phyloP scores from a whole-genome alignment of 1,140 invertebrate genomes.

The Neotoxoptera formosana region DNA sequence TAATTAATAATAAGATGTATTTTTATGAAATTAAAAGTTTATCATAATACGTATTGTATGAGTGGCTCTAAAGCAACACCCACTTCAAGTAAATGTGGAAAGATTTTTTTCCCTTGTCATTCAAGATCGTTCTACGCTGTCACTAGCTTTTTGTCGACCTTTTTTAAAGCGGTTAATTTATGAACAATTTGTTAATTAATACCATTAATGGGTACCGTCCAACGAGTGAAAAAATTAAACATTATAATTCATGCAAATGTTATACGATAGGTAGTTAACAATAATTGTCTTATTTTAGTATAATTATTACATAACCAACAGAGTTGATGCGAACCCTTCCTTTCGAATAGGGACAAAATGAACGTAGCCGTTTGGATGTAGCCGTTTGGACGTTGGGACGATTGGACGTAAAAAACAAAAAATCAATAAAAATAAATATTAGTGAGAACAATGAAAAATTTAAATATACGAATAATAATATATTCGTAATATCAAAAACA shows the following conservation, averaged over 20 bases:
- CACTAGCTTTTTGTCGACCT: neutral
- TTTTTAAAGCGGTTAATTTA: neutral
- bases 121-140: neutral
- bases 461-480: too few species aligned
- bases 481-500: too few species aligned
- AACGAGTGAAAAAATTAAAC: neutral
- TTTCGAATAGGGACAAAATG: too few species aligned
- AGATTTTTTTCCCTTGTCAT: constrained; percentile 26
- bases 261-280: neutral
- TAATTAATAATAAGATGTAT: neutral
- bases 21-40: constrained; percentile 30
- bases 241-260: neutral
- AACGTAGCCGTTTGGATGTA: too few species aligned
- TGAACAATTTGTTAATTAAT: constrained; percentile 13
- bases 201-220: neutral
- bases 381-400: too few species aligned
- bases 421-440: too few species aligned
- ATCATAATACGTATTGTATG: neutral
- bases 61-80: neutral
- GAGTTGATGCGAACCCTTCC: neutral
- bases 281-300: constrained; percentile 20
- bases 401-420: too few species aligned
- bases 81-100: neutral
- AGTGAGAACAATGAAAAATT: too few species aligned
- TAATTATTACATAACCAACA: neutral